Conservation (phyloP, 2,113 vertebrate genomes). For the Pagrus major region DNA sequence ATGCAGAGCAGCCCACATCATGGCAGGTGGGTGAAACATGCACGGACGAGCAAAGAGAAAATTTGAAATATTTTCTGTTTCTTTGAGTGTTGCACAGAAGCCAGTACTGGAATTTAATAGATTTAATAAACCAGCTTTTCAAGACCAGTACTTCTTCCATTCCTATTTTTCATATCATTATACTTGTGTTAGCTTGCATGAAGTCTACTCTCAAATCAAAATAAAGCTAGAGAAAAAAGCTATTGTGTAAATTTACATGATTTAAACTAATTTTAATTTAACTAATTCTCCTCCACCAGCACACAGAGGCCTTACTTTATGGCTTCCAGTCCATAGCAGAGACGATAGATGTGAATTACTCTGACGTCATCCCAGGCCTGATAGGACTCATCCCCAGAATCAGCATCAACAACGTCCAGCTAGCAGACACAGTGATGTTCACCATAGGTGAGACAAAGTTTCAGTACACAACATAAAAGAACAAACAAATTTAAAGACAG, state of each 20-base stretch:
- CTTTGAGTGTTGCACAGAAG: not conserved
- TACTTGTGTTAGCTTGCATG: not conserved
- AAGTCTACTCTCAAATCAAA: not conserved
- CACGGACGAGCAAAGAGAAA: constrained; percentile 5
- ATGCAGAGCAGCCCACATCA: constrained; percentile 91
- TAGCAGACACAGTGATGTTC: constrained; percentile 99
- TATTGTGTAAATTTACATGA: not conserved
- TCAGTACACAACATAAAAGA: not conserved
- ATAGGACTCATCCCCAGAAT: constrained; percentile 98
- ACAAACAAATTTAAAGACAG: not conserved
- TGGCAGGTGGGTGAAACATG: constrained; percentile 92
- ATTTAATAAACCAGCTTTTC: constrained; percentile 1
- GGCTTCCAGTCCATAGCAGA: constrained; percentile 99
- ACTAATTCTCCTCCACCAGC: constrained; percentile 79
- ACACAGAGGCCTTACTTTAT: constrained; percentile 97
- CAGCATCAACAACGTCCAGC: constrained; percentile 98
- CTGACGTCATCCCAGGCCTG: constrained; percentile 96
- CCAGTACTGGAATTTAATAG: not conserved
- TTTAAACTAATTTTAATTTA: not conserved
- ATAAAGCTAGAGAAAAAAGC: not conserved
- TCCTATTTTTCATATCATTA: not conserved
- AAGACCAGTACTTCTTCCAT: not conserved
- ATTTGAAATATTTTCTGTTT: constrained; percentile 17
- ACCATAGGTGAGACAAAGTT: constrained; percentile 90
- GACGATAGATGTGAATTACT: constrained; percentile 98